Evolutionary conservation across 2,888 invertebrate species (phyloP), one percentile per base, ranked within the genome.

Genomic region (Acleris sparsana): DNA sequence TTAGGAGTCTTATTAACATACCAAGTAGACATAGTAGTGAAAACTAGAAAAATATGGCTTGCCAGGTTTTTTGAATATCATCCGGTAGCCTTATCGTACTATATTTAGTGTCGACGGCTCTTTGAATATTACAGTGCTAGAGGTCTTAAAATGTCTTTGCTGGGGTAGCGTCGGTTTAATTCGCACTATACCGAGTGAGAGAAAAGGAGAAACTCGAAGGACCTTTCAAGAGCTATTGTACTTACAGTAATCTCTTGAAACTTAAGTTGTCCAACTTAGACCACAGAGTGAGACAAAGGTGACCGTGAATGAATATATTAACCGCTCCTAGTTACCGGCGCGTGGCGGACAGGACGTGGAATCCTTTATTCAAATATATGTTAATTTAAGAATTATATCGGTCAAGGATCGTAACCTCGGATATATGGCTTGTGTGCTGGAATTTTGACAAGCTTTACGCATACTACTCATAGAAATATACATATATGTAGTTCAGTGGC

Each of bases 301-400:
- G 77, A 74, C 72, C 75, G 74, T 67, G 70, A 78, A 86, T 88
- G 75, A 88, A 89, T 88, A 88, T 46, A 46, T 46, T 46, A n/a
- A 16, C 16, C 46, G 17, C 46, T 2, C 46, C 46, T 16, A n/a
- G n/a, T 16, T n/a, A 76, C 72, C 73, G 74, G 74, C 70, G 82
- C 78, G 78, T 82, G 87, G 84, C 84, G 53, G 53, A 58, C 72
- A 78, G 85, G 84, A 84, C 66, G 49, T 68, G 69, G 78, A 83
- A 84, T 86, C 83, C 85, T 85, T 83, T 82, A 84, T 82, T 82
- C 73, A 80, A 80, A 80, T 78, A 72, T 49, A 62, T 64, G 64
- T 48, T 64, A 64, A 53, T 57, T 75, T 71, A 72, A 74, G 71
- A 39, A 46, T 58, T 58, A 64, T 60, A 73, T 77, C 79, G 85